phyloP scores from a whole-genome alignment of 2,113 vertebrate species.

The Cranoglanis bouderius region DNA sequence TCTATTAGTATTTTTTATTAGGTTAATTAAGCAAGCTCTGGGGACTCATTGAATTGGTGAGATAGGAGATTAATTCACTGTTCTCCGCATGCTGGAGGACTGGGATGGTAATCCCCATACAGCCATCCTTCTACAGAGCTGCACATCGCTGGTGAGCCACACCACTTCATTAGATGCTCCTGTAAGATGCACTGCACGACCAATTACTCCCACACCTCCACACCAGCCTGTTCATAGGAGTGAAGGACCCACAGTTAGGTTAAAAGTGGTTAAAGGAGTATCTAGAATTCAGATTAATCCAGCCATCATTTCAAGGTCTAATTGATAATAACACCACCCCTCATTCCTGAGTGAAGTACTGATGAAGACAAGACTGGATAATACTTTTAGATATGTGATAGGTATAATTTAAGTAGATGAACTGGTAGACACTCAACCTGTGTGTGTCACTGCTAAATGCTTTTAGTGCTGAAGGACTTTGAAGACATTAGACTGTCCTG shows the following conservation, averaged over 20 bases:
- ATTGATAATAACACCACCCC: neutral
- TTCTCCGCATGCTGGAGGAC: conserved; percentile 58
- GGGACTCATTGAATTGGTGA: conserved; percentile 84
- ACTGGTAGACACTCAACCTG: neutral
- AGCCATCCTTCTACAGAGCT: conserved; percentile 47
- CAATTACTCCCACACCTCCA: conserved; percentile 18
- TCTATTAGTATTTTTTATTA: conserved; percentile 95
- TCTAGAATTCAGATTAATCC: conserved; percentile 2
- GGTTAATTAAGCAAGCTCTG: conserved; percentile 90
- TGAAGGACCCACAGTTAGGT: conserved; percentile 1
- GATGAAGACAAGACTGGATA: neutral
- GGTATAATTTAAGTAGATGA: conserved; percentile 7
- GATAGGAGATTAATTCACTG: conserved; percentile 71
- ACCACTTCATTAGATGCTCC: conserved; percentile 56
- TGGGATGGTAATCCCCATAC: conserved; percentile 53
- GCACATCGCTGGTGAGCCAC: conserved; percentile 21
- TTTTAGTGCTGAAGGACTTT: conserved; percentile 38
- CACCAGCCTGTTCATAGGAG: neutral
- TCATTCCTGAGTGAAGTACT: conserved; percentile 1
- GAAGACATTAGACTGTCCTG: conserved; percentile 42
- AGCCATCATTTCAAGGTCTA: conserved; percentile 12
- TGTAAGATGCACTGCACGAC: neutral
- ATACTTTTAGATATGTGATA: neutral
- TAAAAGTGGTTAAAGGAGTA: conserved; percentile 15
- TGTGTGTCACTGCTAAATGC: conserved; percentile 15